Evolutionary conservation across 2,888 invertebrate genomes (phyloP).

Genomic region (Myopa testacea): DNA sequence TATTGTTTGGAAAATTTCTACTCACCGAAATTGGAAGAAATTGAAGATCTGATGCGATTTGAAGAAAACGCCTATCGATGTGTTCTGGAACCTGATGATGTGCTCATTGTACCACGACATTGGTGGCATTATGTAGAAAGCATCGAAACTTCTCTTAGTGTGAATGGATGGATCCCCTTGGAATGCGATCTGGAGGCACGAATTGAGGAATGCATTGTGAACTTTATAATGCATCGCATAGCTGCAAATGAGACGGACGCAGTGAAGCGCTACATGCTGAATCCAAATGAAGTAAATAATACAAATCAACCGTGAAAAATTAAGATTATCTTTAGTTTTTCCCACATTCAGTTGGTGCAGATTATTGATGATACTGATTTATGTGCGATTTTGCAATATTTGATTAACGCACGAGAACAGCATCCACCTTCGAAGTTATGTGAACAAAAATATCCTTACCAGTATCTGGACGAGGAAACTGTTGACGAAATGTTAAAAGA

Average conservation of each 20-base stretch:
- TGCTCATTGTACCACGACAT: constrained; percentile 86
- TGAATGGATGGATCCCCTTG: constrained; percentile 81
- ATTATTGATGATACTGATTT: constrained; percentile 49
- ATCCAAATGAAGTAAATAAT: constrained; percentile 75
- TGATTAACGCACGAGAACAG: constrained; percentile 28
- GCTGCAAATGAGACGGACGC: constrained; percentile 71
- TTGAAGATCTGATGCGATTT: constrained; percentile 44
- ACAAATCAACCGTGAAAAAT: background rate
- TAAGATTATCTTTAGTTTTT: background rate
- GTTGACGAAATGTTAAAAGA: constrained; percentile 49
- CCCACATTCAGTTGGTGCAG: constrained; percentile 41
- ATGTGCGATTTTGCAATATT: constrained; percentile 47
- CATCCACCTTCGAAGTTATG: constrained; percentile 21
- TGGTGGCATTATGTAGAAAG: constrained; percentile 99
- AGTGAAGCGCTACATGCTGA: constrained; percentile 71
- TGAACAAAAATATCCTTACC: constrained; percentile 66
- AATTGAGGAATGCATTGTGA: constrained; percentile 75
- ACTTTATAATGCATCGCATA: constrained; percentile 75
- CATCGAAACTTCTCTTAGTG: constrained; percentile 75
- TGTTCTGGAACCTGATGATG: constrained; percentile 84
- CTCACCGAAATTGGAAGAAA: constrained; percentile 69
- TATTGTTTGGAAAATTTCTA: constrained; percentile 88
- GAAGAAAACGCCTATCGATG: constrained; percentile 69
- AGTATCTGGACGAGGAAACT: constrained; percentile 60
- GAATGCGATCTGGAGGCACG: constrained; percentile 59